Conservation (phyloP, 2,888 invertebrate species). For the Polymixis lichenea region DNA sequence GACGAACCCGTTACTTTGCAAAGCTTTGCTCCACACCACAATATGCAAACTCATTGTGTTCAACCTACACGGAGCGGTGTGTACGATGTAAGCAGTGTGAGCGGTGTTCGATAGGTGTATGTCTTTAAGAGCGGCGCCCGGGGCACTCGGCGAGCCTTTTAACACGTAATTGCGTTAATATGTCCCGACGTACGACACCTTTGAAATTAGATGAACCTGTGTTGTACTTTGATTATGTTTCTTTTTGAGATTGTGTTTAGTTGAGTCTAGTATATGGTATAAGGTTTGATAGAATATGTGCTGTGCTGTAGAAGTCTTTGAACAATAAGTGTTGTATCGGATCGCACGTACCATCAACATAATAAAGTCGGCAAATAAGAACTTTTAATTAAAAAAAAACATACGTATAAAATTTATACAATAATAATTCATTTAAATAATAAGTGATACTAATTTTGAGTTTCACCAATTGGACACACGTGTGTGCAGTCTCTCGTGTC, state of each 20-base stretch:
- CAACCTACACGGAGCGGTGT: conserved; percentile 57
- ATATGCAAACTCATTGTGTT: conserved; percentile 64
- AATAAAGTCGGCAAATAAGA: neutral
- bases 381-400: neutral
- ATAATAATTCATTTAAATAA: too few relatives aligned
- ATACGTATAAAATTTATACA: too few relatives aligned
- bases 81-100: conserved; percentile 41
- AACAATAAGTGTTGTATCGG: neutral
- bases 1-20: conserved; percentile 28
- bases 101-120: conserved; percentile 71
- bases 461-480: too few relatives aligned
- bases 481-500: too few relatives aligned
- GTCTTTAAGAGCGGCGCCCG: conserved; percentile 80
- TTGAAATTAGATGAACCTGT: conserved; percentile 80
- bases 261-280: neutral
- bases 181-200: conserved; percentile 83
- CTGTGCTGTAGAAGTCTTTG: too few relatives aligned
- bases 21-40: conserved; percentile 44
- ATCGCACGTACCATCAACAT: neutral
- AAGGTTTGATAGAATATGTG: neutral
- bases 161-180: conserved; percentile 88
- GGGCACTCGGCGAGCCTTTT: conserved; percentile 85
- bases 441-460: too few relatives aligned
- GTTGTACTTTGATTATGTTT: conserved; percentile 68
- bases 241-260: conserved; percentile 56